Evolutionary conservation across 2,113 vertebrate species (phyloP).

Genomic region (Nothocercus nigrocapillus): DNA sequence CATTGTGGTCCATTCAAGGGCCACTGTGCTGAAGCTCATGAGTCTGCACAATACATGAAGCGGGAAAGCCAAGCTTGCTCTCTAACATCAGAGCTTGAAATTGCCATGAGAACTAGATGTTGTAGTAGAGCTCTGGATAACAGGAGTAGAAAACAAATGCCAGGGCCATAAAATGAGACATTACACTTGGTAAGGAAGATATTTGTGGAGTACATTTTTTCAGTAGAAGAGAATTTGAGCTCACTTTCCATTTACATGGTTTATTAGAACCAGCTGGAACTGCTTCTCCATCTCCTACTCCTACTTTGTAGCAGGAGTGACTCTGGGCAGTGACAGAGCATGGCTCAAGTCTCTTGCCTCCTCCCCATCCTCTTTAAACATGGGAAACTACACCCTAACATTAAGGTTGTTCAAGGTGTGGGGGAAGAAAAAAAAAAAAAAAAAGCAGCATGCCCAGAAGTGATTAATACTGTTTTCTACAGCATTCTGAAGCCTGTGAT

Average conservation of each 20-base stretch:
- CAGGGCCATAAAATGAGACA: background rate
- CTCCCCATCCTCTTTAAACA: background rate
- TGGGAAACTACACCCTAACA: background rate
- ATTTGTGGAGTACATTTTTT: background rate
- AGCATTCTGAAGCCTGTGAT: background rate
- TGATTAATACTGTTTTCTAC: background rate
- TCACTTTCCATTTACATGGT: background rate
- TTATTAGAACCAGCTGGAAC: constrained; percentile 10
- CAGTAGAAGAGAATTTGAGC: background rate
- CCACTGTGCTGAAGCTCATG: background rate
- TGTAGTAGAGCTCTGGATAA: background rate
- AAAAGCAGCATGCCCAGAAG: background rate
- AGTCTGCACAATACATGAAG: background rate
- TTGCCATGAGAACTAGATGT: background rate
- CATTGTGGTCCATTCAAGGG: background rate
- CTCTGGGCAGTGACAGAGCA: background rate
- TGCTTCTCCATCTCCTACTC: background rate
- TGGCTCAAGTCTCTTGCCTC: background rate
- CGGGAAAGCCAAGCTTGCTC: background rate
- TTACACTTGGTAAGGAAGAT: background rate
- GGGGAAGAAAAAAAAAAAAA: no score
- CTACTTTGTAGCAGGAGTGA: background rate
- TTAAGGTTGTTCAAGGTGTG: background rate
- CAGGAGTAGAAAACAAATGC: background rate
- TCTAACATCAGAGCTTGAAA: background rate